These are phyloP conservation scores for Malthinus flaveolus DNA, from an alignment of 2,888 invertebrate species.

Conservation along the genomic window DNA sequence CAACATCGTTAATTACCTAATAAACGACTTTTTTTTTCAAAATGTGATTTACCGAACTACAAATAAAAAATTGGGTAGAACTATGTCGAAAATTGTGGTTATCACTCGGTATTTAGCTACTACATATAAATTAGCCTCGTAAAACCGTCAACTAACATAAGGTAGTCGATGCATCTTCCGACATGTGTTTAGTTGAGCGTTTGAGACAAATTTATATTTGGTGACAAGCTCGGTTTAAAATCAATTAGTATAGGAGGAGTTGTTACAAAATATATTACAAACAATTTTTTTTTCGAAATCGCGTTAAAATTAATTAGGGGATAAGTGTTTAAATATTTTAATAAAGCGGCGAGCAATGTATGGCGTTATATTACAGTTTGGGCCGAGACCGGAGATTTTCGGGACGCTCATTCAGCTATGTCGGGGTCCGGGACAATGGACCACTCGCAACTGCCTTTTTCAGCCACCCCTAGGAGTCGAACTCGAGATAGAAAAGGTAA, in stretches of 20 bases:
- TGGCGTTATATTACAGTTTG: constrained; percentile 70
- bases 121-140: constrained; percentile 45
- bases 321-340: not conserved
- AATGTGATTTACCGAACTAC: constrained; percentile 8
- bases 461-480: constrained; percentile 53
- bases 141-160: constrained; percentile 47
- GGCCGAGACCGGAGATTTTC: constrained; percentile 87
- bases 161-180: constrained; percentile 47
- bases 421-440: constrained; percentile 64
- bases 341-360: constrained; percentile 42
- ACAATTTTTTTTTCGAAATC: not conserved
- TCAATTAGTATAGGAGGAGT: constrained; percentile 36
- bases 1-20: too few relatives aligned
- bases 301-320: not conserved
- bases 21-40: too few relatives aligned
- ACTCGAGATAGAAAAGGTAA: constrained; percentile 69
- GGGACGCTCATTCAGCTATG: constrained; percentile 74
- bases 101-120: constrained; percentile 37
- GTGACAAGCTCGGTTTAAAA: constrained; percentile 24
- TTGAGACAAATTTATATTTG: constrained; percentile 39
- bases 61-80: constrained; percentile 33
- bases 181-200: constrained; percentile 42
- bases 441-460: constrained; percentile 72
- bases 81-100: constrained; percentile 46
- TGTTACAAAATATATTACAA: constrained; percentile 1